These are phyloP conservation scores for Micronycteris hirsuta DNA, from an alignment of 2,113 vertebrate species.

Conservation along the genomic window DNA sequence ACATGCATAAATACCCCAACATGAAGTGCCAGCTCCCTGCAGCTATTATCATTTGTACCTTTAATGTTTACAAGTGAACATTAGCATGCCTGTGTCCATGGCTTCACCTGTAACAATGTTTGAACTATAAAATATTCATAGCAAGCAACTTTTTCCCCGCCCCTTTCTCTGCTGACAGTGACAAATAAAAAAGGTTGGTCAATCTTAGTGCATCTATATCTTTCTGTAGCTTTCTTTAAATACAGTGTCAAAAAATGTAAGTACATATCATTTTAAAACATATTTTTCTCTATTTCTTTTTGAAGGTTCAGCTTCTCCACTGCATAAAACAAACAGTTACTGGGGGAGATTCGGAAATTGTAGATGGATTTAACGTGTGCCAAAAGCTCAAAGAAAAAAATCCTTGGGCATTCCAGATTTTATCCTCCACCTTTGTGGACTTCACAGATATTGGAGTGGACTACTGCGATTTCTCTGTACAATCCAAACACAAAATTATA, in stretches of 20 bases:
- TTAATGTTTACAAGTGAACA: not conserved
- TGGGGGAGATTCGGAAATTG: constrained; percentile 91
- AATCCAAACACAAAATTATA: constrained; percentile 93
- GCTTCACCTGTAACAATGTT: not conserved
- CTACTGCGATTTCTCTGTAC: constrained; percentile 93
- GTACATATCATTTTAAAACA: not conserved
- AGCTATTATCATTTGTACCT: not conserved
- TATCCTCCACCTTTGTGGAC: constrained; percentile 87
- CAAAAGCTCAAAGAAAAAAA: constrained; percentile 85
- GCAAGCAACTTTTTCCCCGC: not conserved
- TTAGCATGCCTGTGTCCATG: not conserved
- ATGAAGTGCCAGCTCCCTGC: not conserved
- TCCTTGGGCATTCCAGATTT: constrained; percentile 86
- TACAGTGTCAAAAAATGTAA: not conserved
- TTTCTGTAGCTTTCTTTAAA: not conserved
- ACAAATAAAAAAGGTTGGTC: not conserved
- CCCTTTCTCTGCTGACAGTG: not conserved
- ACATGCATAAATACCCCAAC: not conserved
- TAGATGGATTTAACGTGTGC: constrained; percentile 91
- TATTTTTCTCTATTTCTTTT: constrained; percentile 30
- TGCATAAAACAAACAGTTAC: constrained; percentile 89
- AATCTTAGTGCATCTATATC: not conserved
- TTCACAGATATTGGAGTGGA: constrained; percentile 91
- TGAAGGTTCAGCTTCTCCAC: constrained; percentile 94
- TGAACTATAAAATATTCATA: not conserved